Evolutionary conservation across 2,113 vertebrate genomes (phyloP).

Genomic region (Lasiurus borealis): DNA sequence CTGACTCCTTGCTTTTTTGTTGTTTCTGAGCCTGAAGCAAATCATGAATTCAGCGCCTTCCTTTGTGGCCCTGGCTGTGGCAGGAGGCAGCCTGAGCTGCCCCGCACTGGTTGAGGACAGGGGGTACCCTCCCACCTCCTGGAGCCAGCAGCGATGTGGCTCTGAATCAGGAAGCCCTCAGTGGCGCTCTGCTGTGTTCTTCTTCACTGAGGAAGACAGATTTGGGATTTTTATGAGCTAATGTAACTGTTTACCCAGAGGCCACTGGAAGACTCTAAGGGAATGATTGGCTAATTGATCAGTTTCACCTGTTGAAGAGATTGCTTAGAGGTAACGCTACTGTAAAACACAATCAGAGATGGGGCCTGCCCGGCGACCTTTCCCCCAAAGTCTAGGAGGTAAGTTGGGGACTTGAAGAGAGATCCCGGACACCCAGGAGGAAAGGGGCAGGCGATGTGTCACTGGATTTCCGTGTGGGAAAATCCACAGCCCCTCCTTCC

Average conservation of each 20-base stretch:
- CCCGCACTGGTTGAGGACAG: not conserved
- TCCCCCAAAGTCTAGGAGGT: not conserved
- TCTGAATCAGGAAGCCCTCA: constrained; percentile 59
- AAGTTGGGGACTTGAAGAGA: not conserved
- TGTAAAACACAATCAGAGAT: constrained; percentile 43
- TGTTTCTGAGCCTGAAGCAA: not conserved
- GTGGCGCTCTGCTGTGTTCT: constrained; percentile 2
- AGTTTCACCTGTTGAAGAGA: constrained; percentile 76
- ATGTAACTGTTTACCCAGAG: constrained; percentile 78
- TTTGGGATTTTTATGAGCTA: constrained; percentile 78
- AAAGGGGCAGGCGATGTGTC: fast-evolving
- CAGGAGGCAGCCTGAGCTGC: not conserved
- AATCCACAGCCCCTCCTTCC: not conserved
- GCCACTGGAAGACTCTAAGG: constrained; percentile 69
- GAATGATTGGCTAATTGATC: constrained; percentile 58
- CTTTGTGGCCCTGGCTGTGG: not conserved
- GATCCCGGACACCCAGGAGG: not conserved
- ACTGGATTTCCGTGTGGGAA: not conserved
- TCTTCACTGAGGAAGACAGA: constrained; percentile 68
- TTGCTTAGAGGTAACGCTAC: constrained; percentile 54
- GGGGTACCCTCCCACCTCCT: fast-evolving
- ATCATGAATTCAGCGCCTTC: not conserved
- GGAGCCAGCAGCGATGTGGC: not conserved
- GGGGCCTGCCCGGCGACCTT: not conserved
- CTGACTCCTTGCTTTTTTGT: not conserved